These are phyloP conservation scores for Baryphthengus martii DNA, from an alignment of 2,113 vertebrate genomes.

Conservation along the genomic window DNA sequence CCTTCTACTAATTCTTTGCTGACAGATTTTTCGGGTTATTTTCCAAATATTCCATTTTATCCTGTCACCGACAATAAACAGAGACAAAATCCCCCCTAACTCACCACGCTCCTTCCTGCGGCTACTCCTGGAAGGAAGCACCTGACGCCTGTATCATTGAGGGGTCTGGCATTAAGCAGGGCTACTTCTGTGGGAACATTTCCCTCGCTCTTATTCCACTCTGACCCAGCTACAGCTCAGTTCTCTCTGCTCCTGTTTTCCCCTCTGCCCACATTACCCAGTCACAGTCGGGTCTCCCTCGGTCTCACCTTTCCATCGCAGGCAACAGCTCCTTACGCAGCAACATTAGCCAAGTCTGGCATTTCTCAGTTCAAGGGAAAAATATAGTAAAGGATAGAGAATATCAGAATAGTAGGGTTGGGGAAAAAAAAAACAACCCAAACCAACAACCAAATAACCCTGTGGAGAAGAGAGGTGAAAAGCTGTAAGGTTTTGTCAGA, in stretches of 20 bases:
- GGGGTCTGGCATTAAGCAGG: background rate
- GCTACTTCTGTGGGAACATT: fast-evolving
- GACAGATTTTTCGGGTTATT: background rate
- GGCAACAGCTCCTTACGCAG: background rate
- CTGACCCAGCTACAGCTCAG: background rate
- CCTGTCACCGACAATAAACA: background rate
- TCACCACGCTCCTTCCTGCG: background rate
- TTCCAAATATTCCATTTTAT: background rate
- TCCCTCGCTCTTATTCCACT: background rate
- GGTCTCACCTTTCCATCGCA: background rate
- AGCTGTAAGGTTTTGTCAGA: background rate
- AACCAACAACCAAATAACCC: no score
- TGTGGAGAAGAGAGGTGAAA: background rate
- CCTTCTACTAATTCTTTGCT: background rate
- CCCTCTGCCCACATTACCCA: background rate
- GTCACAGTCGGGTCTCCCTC: background rate
- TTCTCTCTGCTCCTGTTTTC: background rate
- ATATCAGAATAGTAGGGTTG: background rate
- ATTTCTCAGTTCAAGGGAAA: background rate
- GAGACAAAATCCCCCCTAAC: background rate
- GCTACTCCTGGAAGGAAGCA: background rate
- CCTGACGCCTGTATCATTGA: background rate
- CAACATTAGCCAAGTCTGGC: background rate
- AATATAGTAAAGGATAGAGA: background rate
- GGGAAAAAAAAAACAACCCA: background rate